Evolutionary conservation across 2,113 vertebrate species (phyloP).

Genomic region (Elanoides forficatus): DNA sequence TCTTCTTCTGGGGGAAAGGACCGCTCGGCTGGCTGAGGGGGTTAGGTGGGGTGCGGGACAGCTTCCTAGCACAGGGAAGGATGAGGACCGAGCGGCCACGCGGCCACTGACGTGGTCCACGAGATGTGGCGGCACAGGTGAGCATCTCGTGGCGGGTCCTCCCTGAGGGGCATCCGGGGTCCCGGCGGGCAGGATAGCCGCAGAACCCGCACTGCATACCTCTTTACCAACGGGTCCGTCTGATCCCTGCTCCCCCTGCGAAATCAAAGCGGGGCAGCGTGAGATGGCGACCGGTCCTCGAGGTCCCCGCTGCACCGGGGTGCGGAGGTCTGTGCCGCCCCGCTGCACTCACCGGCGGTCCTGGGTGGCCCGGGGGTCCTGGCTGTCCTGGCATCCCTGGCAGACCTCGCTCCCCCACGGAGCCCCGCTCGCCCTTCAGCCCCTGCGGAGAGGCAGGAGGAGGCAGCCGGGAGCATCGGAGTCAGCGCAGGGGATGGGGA

Average conservation of each 20-base stretch:
- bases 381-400: constrained; percentile 84
- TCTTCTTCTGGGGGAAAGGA: not conserved
- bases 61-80: not conserved
- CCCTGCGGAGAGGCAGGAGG: constrained; percentile 71
- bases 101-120: rapidly evolving
- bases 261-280: not conserved
- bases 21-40: not conserved
- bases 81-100: rapidly evolving
- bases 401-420: constrained; percentile 85
- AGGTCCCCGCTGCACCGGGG: rapidly evolving
- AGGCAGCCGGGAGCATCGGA: rapidly evolving
- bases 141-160: not conserved
- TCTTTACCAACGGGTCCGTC: not conserved
- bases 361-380: constrained; percentile 88
- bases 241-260: constrained; percentile 80
- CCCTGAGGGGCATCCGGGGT: not conserved
- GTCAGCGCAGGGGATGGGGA: not conserved
- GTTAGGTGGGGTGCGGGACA: rapidly evolving
- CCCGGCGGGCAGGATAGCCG: rapidly evolving
- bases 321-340: rapidly evolving
- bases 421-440: constrained; percentile 86
- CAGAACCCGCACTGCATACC: not conserved
- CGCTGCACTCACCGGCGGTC: constrained; percentile 73
- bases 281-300: rapidly evolving
- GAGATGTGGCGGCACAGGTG: not conserved